Base-by-base conservation (phyloP, 2,888 invertebrate species). In the Bombyx huttoni region DNA sequence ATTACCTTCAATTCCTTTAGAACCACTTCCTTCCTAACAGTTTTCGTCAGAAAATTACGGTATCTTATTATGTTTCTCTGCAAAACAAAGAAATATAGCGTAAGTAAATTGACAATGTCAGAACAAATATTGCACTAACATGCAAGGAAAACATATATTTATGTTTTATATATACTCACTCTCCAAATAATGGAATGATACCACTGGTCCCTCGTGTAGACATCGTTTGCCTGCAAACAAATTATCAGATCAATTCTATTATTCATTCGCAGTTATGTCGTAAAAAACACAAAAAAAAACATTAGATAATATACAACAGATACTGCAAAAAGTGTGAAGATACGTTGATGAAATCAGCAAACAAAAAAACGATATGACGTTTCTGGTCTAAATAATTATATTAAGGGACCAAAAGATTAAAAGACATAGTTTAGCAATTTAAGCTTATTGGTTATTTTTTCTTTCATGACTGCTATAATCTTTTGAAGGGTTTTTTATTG, bases 141-240 rank as follows among this genome's bases (percentile, higher is more conserved):
- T 34, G 24, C 46, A 48, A n/a, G 34, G 9, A 33, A n/a, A n/a
- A 7, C 24, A 48, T 33, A 10, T 33, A 5, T n/a, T 33, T 8
- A 33, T 48, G 13, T 40, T 33, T 8, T 34, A 49, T 49, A 53
- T 49, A 48, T 52, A 64, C 89, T 85, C 78, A 94, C 94, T 91
- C 91, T 91, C 94, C 94, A 95, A 56, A 92, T 85, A 65, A 95
- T 92, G 51, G 95, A 94, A 73, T 94, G 92, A 60, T 92, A 91
- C 94, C 94, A 95, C 77, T 95, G 94, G 87, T 95, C 94, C 73
- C 95, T 86, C n/a, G 93, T 90, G 70, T 94, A 94, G 48, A 92
- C 91, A 70, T 94, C 94, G 67, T 91, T 92, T 45, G 94, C 93
- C 93, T 94, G 90, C 49, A 91, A 85, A 54, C 59, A 66, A 59